Conservation (phyloP, 2,888 invertebrate genomes). For the Eupithecia subumbrata region DNA sequence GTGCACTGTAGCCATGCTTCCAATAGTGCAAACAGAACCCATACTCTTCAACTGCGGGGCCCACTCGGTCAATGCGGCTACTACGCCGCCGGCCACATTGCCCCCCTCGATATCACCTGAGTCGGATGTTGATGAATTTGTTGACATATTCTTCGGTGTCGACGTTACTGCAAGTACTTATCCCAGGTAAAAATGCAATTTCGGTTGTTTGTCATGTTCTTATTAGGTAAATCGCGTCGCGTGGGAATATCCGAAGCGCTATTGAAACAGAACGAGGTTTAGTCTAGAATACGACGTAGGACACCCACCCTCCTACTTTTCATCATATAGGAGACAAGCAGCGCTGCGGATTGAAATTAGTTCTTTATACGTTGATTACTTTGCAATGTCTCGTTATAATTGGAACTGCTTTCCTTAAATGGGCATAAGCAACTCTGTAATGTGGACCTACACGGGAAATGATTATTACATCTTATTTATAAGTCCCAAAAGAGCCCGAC, state of each 20-base stretch:
- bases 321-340: neutral
- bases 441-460: conserved; percentile 6
- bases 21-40: conserved; percentile 79
- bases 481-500: neutral
- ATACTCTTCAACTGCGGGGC: conserved; percentile 74
- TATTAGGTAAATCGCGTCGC: neutral
- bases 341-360: neutral
- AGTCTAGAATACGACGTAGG: conserved; percentile 1
- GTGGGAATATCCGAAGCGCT: neutral
- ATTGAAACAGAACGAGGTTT: neutral
- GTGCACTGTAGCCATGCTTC: conserved; percentile 76
- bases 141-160: conserved; percentile 80
- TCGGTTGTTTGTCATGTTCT: neutral
- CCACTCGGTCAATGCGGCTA: conserved; percentile 68
- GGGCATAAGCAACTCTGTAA: conserved; percentile 7
- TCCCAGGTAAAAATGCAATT: conserved; percentile 59
- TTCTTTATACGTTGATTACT: conserved; percentile 7
- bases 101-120: conserved; percentile 78
- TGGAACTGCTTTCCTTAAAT: conserved; percentile 16
- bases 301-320: neutral
- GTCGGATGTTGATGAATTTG: conserved; percentile 77
- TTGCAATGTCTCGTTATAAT: conserved; percentile 9
- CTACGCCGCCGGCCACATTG: conserved; percentile 73
- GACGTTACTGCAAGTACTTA: conserved; percentile 76
- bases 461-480: conserved; percentile 7